Conservation (phyloP, 2,888 invertebrate genomes). For the Bugula neritina region DNA sequence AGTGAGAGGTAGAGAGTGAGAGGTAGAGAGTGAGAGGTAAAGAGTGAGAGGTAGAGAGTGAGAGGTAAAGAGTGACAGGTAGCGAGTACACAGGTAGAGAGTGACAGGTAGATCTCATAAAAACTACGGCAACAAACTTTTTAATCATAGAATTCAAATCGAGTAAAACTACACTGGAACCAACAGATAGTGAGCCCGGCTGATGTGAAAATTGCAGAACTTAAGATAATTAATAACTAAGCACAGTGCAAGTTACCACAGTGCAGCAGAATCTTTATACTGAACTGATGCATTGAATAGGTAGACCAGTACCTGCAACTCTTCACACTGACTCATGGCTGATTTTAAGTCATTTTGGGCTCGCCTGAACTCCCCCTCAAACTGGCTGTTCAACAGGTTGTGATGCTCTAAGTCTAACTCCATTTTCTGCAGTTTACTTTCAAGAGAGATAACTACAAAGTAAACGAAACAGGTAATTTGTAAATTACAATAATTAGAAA, state of each 20-base stretch:
- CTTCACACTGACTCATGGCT: slow-evolving; percentile 18
- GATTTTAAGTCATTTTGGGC: slow-evolving; percentile 23
- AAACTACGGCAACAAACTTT: too few relatives aligned
- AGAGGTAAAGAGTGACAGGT: background rate
- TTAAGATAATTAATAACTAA: too few relatives aligned
- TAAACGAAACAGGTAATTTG: background rate
- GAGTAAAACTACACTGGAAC: too few relatives aligned
- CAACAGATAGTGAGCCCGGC: too few relatives aligned
- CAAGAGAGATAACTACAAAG: background rate
- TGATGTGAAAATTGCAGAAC: too few relatives aligned
- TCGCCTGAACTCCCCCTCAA: slow-evolving; percentile 19
- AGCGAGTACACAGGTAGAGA: background rate
- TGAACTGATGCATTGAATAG: too few relatives aligned
- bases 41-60: background rate
- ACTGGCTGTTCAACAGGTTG: background rate
- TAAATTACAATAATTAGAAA: too few relatives aligned
- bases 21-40: background rate
- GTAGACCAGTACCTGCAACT: too few relatives aligned
- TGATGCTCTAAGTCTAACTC: slow-evolving; percentile 22
- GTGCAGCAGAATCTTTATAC: too few relatives aligned
- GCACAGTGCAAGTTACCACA: too few relatives aligned
- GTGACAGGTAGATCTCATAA: too few relatives aligned
- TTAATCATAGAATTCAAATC: too few relatives aligned
- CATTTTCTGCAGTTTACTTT: slow-evolving; percentile 4
- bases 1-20: background rate